phyloP scores from a whole-genome alignment of 2,797 vertebrate genomes.

The Heterohyrax brucei region DNA sequence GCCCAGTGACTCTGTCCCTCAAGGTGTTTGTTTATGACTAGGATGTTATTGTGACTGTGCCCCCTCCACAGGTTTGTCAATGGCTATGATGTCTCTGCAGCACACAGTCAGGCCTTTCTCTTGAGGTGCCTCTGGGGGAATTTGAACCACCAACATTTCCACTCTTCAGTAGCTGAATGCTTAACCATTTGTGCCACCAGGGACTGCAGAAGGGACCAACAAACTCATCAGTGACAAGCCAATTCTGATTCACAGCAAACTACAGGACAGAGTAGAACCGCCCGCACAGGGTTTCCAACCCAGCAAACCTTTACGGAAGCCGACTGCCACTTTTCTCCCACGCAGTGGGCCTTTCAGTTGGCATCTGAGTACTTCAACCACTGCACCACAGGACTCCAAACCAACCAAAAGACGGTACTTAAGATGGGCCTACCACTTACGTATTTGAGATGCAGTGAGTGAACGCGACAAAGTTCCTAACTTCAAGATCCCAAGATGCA shows the following conservation, averaged over 20 bases:
- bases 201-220: background rate
- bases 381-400: background rate
- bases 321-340: background rate
- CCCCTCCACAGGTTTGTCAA: too few species aligned
- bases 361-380: background rate
- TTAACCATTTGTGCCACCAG: too few species aligned
- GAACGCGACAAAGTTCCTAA: background rate
- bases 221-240: background rate
- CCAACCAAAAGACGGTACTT: conserved; percentile 4
- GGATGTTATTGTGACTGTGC: too few species aligned
- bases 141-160: too few species aligned
- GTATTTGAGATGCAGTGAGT: background rate
- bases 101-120: too few species aligned
- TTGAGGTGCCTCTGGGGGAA: too few species aligned
- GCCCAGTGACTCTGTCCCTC: too few species aligned
- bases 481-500: background rate
- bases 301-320: background rate
- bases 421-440: background rate
- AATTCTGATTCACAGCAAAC: background rate
- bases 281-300: background rate
- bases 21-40: too few species aligned
- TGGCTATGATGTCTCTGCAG: too few species aligned
- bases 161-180: too few species aligned
- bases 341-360: background rate
- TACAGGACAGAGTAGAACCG: background rate